phyloP scores from a whole-genome alignment of 2,888 invertebrate species.

The Melinopterus prodromus region DNA sequence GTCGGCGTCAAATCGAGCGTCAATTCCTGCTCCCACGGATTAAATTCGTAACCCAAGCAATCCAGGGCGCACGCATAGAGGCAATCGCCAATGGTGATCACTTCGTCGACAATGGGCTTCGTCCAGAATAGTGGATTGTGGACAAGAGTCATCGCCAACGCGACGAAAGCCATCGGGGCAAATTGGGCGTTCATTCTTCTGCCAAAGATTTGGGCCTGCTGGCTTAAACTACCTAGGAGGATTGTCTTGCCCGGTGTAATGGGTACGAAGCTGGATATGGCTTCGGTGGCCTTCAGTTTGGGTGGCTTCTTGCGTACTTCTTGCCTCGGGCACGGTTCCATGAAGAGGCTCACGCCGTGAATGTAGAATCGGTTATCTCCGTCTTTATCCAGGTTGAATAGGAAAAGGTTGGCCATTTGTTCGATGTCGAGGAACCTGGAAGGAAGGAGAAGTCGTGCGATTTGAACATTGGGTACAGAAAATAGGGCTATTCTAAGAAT shows the following conservation, averaged over 20 bases:
- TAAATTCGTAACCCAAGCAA: constrained; percentile 65
- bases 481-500: background rate
- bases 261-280: constrained; percentile 38
- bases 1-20: constrained; percentile 57
- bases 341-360: constrained; percentile 47
- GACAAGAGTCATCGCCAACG: constrained; percentile 67
- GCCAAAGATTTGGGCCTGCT: constrained; percentile 63
- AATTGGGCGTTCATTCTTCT: constrained; percentile 64
- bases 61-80: constrained; percentile 63
- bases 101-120: constrained; percentile 65
- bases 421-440: constrained; percentile 45
- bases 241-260: constrained; percentile 52
- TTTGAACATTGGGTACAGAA: background rate
- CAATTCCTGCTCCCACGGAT: constrained; percentile 67
- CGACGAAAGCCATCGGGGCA: constrained; percentile 65
- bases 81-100: constrained; percentile 63
- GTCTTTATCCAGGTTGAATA: constrained; percentile 51
- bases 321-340: constrained; percentile 48
- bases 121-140: constrained; percentile 69
- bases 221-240: constrained; percentile 62
- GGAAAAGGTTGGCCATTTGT: constrained; percentile 50
- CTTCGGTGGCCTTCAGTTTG: constrained; percentile 41
- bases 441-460: background rate
- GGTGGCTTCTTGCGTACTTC: constrained; percentile 40
- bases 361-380: constrained; percentile 54